phyloP scores from a whole-genome alignment of 2,113 vertebrate species.

The Prietella phreatophila region DNA sequence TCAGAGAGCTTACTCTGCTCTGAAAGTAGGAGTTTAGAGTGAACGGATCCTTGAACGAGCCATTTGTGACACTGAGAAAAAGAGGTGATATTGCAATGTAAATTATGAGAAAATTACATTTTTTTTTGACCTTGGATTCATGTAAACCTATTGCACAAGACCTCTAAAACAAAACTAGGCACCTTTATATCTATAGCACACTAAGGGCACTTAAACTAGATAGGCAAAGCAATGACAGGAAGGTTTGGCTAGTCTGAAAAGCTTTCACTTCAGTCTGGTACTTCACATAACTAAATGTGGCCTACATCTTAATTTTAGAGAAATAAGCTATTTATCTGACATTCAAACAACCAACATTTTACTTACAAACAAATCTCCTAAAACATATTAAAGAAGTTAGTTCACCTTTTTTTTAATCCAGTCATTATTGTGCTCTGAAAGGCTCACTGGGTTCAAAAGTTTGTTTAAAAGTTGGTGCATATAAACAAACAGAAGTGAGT shows the following conservation, averaged over 20 bases:
- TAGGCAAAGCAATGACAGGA: background rate
- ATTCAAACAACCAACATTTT: background rate
- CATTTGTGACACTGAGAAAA: too few relatives aligned
- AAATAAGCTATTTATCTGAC: background rate
- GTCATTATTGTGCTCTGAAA: background rate
- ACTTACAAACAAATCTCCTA: background rate
- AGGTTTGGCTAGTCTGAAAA: background rate
- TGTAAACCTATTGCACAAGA: too few relatives aligned
- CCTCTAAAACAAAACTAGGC: too few relatives aligned
- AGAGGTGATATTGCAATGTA: too few relatives aligned
- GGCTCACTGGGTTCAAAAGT: background rate
- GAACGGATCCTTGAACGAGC: too few relatives aligned
- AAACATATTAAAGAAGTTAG: background rate
- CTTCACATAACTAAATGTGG: background rate
- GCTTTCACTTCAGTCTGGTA: background rate
- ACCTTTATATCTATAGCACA: too few relatives aligned
- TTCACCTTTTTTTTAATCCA: background rate
- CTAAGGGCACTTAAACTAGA: background rate
- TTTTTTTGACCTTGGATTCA: too few relatives aligned
- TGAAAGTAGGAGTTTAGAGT: too few relatives aligned
- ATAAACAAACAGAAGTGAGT: background rate
- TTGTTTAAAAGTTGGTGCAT: background rate
- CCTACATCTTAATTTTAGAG: background rate
- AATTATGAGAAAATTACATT: too few relatives aligned
- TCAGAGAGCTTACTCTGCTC: too few relatives aligned